These are phyloP conservation scores for Australoheros facetus DNA, from an alignment of 2,797 vertebrate species.

Conservation along the genomic window DNA sequence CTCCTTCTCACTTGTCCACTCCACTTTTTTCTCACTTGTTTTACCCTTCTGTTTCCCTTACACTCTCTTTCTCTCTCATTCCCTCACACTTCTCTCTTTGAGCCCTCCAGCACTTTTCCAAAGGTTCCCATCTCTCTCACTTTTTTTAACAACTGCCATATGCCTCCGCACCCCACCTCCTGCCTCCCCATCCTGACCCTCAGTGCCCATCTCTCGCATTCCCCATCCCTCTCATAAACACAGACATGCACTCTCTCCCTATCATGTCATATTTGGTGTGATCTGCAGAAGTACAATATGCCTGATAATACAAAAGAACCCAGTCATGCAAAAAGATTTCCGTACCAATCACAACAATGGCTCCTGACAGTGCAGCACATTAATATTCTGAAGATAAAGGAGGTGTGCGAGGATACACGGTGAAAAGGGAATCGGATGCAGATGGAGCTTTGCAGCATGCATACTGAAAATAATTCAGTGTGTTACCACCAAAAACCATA, in stretches of 20 bases:
- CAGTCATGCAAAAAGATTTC: conserved; percentile 64
- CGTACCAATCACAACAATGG: conserved; percentile 66
- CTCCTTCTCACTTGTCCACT: conserved; percentile 60
- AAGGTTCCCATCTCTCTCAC: conserved; percentile 71
- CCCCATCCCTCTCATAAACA: conserved; percentile 4
- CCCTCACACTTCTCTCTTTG: conserved; percentile 59
- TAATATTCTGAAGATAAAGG: conserved; percentile 71
- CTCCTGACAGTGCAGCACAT: conserved; percentile 68
- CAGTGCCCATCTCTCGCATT: conserved; percentile 42
- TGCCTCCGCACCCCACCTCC: conserved; percentile 64
- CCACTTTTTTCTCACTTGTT: conserved; percentile 34
- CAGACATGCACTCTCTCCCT: conserved; percentile 28
- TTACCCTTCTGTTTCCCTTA: conserved; percentile 16
- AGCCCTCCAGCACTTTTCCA: conserved; percentile 67
- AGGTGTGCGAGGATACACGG: conserved; percentile 43
- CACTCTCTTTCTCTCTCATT: conserved; percentile 47
- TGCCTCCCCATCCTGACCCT: conserved; percentile 46
- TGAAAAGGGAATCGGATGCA: conserved; percentile 61
- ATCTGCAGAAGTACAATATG: conserved; percentile 64
- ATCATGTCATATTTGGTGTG: conserved; percentile 57
- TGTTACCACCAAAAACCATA: conserved; percentile 19
- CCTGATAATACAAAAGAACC: conserved; percentile 58
- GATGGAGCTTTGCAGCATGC: conserved; percentile 56
- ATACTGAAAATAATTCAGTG: conserved; percentile 58
- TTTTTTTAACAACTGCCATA: conserved; percentile 78